phyloP scores from a whole-genome alignment of 2,888 invertebrate genomes.

The Xanthorhoe spadicearia region DNA sequence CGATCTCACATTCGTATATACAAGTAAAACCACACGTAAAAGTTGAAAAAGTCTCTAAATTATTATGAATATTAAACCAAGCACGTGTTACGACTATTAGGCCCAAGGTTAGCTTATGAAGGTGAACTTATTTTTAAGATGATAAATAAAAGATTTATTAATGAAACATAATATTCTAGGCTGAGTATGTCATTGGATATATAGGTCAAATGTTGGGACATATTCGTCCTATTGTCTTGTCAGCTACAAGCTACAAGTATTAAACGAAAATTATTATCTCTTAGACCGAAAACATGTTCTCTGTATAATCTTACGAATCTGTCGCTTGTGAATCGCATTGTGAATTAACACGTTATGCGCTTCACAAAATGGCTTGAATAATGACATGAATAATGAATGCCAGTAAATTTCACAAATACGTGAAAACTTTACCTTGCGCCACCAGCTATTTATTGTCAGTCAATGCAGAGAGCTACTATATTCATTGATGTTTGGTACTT shows the following conservation, averaged over 20 bases:
- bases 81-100: neutral
- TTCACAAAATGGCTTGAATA: too few species aligned
- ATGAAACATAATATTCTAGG: neutral
- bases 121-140: neutral
- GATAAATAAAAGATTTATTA: neutral
- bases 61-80: neutral
- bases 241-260: neutral
- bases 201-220: neutral
- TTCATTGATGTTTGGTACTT: constrained; percentile 31
- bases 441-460: neutral
- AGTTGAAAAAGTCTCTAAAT: too few species aligned
- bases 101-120: neutral
- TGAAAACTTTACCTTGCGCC: neutral
- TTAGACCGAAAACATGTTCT: neutral
- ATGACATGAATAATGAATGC: too few species aligned
- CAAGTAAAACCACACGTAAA: too few species aligned
- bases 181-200: neutral
- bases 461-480: neutral
- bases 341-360: too few species aligned
- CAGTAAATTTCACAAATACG: neutral
- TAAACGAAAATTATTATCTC: neutral
- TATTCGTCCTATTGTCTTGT: neutral
- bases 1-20: too few species aligned
- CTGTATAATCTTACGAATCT: too few species aligned
- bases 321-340: too few species aligned